These are phyloP conservation scores for Ellobium chinense DNA, from an alignment of 2,888 invertebrate species.

Conservation along the genomic window DNA sequence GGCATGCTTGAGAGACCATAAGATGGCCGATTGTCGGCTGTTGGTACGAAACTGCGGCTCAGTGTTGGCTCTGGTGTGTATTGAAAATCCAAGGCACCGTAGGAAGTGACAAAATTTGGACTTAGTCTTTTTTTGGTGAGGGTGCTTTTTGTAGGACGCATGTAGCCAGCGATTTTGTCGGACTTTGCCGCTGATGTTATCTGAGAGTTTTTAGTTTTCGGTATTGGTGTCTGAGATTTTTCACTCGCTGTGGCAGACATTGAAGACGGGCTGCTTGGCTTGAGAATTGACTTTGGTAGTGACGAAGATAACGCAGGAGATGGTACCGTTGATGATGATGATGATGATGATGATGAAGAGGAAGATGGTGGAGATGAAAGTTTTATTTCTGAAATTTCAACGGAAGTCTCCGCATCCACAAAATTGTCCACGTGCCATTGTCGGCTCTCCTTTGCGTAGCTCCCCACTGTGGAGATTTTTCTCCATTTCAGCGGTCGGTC, in stretches of 20 bases:
- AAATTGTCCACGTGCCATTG: slow-evolving; percentile 53
- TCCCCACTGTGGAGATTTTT: slow-evolving; percentile 55
- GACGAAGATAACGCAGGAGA: not conserved
- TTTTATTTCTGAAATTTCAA: not conserved
- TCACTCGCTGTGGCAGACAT: not conserved
- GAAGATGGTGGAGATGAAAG: not conserved
- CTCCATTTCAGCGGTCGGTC: slow-evolving; percentile 36
- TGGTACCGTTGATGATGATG: not conserved
- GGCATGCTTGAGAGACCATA: not conserved
- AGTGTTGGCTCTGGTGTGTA: not conserved
- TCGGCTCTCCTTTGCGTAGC: slow-evolving; percentile 59
- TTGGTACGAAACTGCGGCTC: not conserved
- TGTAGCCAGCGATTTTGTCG: slow-evolving; percentile 19
- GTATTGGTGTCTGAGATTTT: not conserved
- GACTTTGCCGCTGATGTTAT: not conserved
- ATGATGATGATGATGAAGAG: not conserved
- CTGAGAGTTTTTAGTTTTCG: not conserved
- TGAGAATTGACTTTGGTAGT: not conserved
- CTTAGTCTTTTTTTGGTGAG: slow-evolving; percentile 45
- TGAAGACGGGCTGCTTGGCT: not conserved
- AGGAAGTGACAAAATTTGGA: slow-evolving; percentile 48
- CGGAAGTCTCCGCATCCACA: not conserved
- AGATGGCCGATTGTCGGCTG: not conserved
- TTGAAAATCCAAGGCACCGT: slow-evolving; percentile 49
- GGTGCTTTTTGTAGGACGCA: slow-evolving; percentile 44